These are phyloP conservation scores for Archocentrus centrarchus DNA, from an alignment of 2,113 vertebrate species.

Conservation along the genomic window DNA sequence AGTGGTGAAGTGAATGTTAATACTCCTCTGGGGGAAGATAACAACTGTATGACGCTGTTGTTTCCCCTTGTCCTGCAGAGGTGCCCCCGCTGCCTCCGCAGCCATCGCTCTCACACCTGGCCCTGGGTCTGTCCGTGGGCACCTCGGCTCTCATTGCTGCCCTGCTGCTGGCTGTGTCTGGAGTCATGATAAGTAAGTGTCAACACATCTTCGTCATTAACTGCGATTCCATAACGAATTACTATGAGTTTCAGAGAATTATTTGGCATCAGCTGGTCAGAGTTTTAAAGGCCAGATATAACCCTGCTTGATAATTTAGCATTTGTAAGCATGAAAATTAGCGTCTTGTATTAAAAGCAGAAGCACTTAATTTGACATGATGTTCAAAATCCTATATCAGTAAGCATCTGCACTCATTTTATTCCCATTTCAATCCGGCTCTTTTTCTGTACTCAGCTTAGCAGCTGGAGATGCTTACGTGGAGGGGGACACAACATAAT, in stretches of 20 bases:
- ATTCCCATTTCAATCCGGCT: background rate
- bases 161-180: conserved; percentile 93
- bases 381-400: background rate
- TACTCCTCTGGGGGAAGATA: conserved; percentile 57
- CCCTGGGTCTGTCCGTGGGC: conserved; percentile 92
- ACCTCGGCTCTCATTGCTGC: conserved; percentile 95
- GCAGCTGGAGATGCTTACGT: background rate
- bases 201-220: background rate
- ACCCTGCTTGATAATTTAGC: background rate
- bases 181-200: conserved; percentile 97
- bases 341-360: background rate
- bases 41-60: conserved; percentile 54
- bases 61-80: conserved; percentile 59
- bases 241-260: background rate
- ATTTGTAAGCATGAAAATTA: background rate
- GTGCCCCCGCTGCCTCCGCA: conserved; percentile 35
- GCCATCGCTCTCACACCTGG: conserved; percentile 87
- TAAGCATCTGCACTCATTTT: background rate
- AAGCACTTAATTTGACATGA: background rate
- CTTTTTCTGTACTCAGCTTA: background rate
- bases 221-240: too few species aligned
- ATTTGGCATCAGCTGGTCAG: background rate
- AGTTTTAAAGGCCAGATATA: rapidly evolving
- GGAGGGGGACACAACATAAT: background rate
- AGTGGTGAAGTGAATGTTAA: conserved; percentile 64